phyloP scores from a whole-genome alignment of 30 jellyfish, hydroid and myxozoan species.

The Cassiopea xamachana region DNA sequence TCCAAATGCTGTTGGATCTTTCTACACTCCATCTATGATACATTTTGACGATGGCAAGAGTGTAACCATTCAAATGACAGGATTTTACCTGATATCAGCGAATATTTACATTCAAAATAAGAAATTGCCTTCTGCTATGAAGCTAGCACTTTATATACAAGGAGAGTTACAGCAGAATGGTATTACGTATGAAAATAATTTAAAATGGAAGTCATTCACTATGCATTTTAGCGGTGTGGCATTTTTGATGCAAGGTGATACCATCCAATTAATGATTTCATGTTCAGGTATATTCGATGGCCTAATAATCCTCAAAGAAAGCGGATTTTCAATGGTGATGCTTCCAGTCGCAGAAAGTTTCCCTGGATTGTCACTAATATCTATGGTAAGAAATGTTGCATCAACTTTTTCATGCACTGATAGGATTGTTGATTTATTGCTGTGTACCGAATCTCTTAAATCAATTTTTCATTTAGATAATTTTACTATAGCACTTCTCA shows the following conservation, averaged over 20 bases:
- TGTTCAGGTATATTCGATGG: slow-evolving; percentile 48
- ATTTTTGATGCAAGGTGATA: slow-evolving; percentile 71
- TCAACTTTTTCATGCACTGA: too few species aligned
- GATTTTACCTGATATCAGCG: slow-evolving; percentile 84
- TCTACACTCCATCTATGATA: slow-evolving; percentile 56
- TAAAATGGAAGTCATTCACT: slow-evolving; percentile 52
- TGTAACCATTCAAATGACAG: slow-evolving; percentile 64
- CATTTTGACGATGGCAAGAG: slow-evolving; percentile 68
- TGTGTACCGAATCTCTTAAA: too few species aligned
- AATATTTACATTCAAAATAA: slow-evolving; percentile 62
- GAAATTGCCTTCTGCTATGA: slow-evolving; percentile 48
- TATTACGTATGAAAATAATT: slow-evolving; percentile 47
- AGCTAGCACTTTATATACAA: slow-evolving; percentile 55
- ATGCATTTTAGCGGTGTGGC: slow-evolving; percentile 83
- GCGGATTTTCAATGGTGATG: slow-evolving; percentile 64
- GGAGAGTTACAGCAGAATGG: slow-evolving; percentile 79
- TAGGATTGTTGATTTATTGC: too few species aligned
- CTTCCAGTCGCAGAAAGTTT: slow-evolving; percentile 62
- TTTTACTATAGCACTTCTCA: too few species aligned
- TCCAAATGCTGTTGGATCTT: slow-evolving; percentile 38
- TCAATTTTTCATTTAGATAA: too few species aligned
- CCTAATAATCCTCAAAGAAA: slow-evolving; percentile 22
- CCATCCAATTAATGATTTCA: slow-evolving; percentile 48
- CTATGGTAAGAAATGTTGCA: slow-evolving; percentile 33
- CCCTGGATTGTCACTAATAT: slow-evolving; percentile 39